Conservation (phyloP, 1,140 invertebrate species). For the Popillia japonica region DNA sequence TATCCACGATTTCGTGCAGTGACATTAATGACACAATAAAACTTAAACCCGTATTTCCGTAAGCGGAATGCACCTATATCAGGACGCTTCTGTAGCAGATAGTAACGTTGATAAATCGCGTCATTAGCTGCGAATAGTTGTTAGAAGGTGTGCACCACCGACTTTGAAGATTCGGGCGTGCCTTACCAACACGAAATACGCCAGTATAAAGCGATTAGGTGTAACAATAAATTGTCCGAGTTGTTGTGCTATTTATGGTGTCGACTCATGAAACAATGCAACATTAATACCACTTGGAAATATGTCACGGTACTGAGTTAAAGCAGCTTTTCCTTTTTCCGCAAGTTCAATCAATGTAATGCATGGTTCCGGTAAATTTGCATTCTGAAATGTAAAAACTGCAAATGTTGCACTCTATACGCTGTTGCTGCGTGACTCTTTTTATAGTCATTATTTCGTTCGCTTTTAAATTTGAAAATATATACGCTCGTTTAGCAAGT, state of each 20-base stretch:
- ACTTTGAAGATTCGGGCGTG: conserved; percentile 1
- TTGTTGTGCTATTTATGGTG: conserved; percentile 6
- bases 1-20: not conserved
- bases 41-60: not conserved
- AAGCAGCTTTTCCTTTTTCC: not conserved
- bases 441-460: not conserved
- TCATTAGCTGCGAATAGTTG: conserved; percentile 14
- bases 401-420: not conserved
- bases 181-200: not conserved
- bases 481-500: not conserved
- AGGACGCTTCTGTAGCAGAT: conserved; percentile 2
- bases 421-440: not conserved
- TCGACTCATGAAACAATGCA: not conserved
- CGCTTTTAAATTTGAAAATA: not conserved
- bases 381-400: not conserved
- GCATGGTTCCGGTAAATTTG: not conserved
- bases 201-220: not conserved
- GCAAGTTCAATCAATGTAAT: conserved; percentile 3
- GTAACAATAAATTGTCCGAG: conserved; percentile 10
- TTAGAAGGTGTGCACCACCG: not conserved
- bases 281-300: not conserved
- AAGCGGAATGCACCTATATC: not conserved
- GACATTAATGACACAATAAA: conserved; percentile 19
- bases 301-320: not conserved
- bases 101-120: conserved; percentile 14